Conservation (phyloP, 1,140 invertebrate genomes). For the Drosophila varians region DNA sequence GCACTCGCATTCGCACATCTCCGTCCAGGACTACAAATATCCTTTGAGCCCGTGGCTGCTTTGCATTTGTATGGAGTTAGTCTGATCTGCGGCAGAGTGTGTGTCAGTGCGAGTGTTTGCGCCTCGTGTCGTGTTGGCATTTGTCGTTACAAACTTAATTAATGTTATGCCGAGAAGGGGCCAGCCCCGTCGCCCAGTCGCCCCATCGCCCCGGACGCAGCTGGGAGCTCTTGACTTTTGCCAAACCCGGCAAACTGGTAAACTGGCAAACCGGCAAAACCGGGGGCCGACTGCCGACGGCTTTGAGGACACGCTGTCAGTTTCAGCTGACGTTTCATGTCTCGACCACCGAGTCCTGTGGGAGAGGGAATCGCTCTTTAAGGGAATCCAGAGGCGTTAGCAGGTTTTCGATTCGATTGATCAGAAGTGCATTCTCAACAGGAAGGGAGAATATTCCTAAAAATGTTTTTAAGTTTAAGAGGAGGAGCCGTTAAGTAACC, state of each 20-base stretch:
- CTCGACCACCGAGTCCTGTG: constrained; percentile 6
- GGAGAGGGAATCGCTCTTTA: not conserved
- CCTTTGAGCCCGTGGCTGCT: constrained; percentile 52
- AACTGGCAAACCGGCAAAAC: constrained; percentile 24
- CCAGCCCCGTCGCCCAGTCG: not conserved
- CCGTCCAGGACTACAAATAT: constrained; percentile 18
- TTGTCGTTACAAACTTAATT: constrained; percentile 76
- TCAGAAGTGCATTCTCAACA: constrained; percentile 15
- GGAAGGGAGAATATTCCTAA: constrained; percentile 9
- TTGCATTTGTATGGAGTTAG: constrained; percentile 51
- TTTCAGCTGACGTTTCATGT: constrained; percentile 49
- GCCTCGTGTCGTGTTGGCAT: constrained; percentile 67
- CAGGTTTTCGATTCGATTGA: constrained; percentile 17
- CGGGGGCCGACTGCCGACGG: constrained; percentile 10
- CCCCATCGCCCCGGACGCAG: not conserved
- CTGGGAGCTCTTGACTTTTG: constrained; percentile 59
- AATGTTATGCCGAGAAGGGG: constrained; percentile 52
- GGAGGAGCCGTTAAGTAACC: not conserved
- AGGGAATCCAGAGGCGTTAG: not conserved
- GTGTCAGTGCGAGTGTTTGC: constrained; percentile 30
- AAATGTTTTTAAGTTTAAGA: constrained; percentile 10
- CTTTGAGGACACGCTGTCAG: constrained; percentile 51
- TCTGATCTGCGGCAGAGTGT: constrained; percentile 43
- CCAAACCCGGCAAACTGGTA: constrained; percentile 44
- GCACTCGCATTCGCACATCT: constrained; percentile 9